Conservation (phyloP, 2,888 invertebrate species). For the Malthinus flaveolus region DNA sequence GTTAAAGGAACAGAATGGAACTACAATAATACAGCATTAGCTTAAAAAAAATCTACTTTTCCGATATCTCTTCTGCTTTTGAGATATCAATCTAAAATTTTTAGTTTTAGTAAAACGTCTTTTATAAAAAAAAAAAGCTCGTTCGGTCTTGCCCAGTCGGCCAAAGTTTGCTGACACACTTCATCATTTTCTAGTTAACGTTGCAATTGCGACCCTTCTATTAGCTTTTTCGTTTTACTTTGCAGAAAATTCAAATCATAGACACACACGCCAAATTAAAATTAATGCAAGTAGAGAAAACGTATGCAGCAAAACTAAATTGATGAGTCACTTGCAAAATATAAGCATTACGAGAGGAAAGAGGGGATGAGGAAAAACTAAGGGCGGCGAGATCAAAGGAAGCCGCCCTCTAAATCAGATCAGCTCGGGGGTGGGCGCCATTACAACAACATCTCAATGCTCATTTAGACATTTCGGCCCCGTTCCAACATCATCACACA, state of each 20-base stretch:
- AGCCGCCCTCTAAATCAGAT: conserved; percentile 54
- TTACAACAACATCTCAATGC: conserved; percentile 34
- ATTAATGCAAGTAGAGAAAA: conserved; percentile 27
- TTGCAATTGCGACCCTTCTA: background rate
- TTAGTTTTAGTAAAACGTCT: background rate
- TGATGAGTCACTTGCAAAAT: conserved; percentile 58
- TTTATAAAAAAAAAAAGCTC: too few species aligned
- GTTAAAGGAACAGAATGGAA: too few species aligned
- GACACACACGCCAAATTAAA: conserved; percentile 17
- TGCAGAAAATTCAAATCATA: background rate
- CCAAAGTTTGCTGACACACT: too few species aligned
- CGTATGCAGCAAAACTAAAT: conserved; percentile 35
- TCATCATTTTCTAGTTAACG: background rate
- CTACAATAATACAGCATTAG: too few species aligned
- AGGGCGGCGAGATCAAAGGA: conserved; percentile 61
- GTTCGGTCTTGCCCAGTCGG: too few species aligned
- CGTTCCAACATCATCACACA: conserved; percentile 26
- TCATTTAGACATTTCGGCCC: conserved; percentile 31
- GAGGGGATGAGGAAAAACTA: conserved; percentile 50
- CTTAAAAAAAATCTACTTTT: too few species aligned
- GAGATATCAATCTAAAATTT: too few species aligned
- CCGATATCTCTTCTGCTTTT: too few species aligned
- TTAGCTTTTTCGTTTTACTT: conserved; percentile 3
- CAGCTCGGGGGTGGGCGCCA: conserved; percentile 36
- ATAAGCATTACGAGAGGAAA: conserved; percentile 34